Evolutionary conservation across 2,113 vertebrate species (phyloP).

Genomic region (Cephalopterus ornatus): DNA sequence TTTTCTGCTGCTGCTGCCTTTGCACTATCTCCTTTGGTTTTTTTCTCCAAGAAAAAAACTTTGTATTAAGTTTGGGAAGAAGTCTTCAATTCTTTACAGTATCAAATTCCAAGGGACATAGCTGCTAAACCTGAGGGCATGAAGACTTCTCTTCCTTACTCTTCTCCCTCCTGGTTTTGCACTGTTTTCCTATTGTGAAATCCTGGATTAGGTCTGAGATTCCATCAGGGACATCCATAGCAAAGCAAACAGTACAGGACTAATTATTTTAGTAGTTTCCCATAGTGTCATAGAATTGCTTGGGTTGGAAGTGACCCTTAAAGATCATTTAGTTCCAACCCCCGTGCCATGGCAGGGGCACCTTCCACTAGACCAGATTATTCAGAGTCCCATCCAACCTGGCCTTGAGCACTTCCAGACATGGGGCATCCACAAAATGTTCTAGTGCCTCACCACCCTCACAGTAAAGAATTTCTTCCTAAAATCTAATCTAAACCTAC

Average conservation of each 20-base stretch:
- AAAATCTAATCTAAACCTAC: background rate
- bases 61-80: background rate
- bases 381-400: background rate
- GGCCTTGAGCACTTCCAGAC: background rate
- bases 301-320: background rate
- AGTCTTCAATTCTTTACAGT: background rate
- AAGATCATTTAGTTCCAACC: background rate
- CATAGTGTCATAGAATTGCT: background rate
- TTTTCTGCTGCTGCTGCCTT: background rate
- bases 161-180: background rate
- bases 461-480: background rate
- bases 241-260: background rate
- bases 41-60: rapidly evolving
- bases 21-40: background rate
- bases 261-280: background rate
- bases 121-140: rapidly evolving
- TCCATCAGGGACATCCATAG: background rate
- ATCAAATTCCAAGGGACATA: background rate
- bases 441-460: background rate
- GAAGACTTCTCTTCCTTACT: background rate
- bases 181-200: background rate
- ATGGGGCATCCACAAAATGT: background rate
- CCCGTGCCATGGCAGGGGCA: background rate
- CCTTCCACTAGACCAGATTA: background rate
- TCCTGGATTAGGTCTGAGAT: background rate